Percentiles rank a stretch among this genome's conserved stretches.
These are phyloP conservation scores for Sylvietta virens DNA, from an alignment of 2,113 vertebrate species.

Conservation along the genomic window DNA sequence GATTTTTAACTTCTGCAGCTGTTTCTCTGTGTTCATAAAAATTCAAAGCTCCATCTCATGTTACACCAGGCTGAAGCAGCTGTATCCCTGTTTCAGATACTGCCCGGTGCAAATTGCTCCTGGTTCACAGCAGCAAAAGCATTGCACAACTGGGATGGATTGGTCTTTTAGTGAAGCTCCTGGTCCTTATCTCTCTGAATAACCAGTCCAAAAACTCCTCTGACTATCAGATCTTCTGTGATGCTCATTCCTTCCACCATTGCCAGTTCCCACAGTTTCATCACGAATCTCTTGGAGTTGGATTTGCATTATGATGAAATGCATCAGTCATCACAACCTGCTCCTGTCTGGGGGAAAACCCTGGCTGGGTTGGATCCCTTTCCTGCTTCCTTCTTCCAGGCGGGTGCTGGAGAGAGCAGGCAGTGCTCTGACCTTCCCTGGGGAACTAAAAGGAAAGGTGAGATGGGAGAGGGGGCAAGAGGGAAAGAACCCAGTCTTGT, in stretches of 20 bases:
- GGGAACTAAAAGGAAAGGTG: not conserved
- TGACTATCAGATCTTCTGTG: not conserved
- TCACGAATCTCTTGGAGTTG: not conserved
- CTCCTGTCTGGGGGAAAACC: not conserved
- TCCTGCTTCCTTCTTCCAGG: not conserved
- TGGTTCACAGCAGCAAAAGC: not conserved
- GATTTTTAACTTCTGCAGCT: slow-evolving; percentile 45
- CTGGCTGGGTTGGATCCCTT: not conserved
- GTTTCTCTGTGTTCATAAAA: slow-evolving; percentile 30
- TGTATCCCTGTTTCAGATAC: not conserved
- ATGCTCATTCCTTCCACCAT: not conserved
- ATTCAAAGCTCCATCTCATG: not conserved
- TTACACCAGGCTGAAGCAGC: not conserved
- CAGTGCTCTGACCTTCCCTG: not conserved
- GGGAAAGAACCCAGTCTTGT: not conserved
- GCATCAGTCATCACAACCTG: not conserved
- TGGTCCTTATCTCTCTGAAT: not conserved
- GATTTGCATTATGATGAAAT: not conserved
- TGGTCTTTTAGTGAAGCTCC: not conserved
- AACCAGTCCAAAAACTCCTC: not conserved
- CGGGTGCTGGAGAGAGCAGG: not conserved
- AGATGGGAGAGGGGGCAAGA: not conserved
- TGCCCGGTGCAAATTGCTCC: not conserved
- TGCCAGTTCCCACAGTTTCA: not conserved
- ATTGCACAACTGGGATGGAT: not conserved